Base-by-base conservation (phyloP, 2,888 invertebrate species). In the Eupithecia vulgata region DNA sequence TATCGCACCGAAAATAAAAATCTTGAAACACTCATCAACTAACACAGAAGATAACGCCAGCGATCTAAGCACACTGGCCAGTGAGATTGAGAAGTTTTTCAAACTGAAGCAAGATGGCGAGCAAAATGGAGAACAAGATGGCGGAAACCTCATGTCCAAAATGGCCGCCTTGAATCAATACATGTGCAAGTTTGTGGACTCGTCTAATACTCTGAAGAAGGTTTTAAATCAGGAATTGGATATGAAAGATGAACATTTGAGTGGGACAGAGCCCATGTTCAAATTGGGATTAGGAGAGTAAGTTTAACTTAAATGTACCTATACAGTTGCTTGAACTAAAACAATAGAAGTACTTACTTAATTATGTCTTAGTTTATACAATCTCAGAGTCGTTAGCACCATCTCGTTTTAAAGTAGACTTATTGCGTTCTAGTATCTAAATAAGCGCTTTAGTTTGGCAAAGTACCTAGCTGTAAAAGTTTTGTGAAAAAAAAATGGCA, bases 171-270 rank as follows among this genome's bases (percentile, higher is more conserved):
- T 94, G 1, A 92, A 90, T 35, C 90, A 92, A 10, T 92, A 85
- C 21, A 94, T 94, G 94, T 90, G 90, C 76, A 91, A 90, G 78
- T 92, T 92, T 72, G 90, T 90, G 0, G 88, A 91, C 64, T 93
- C 94, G 0, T 90, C 93, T 0, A 92, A 92, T 62, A 87, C 88
- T 0, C 71, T 94, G 72, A 94, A 92, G 77, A 90, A 87, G 75
- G 91, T 89, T 5, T 59, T 93, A 73, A 86, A 84, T 0, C 91
- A 91, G 52, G 90, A 90, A 76, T 85, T 87, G 59, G 89, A 88
- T 75, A 82, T 87, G 0, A 91, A 89, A 66, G 77, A 77, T 15
- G 84, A 84, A 3, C 81, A 84, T 5, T 73, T 83, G 48, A 78
- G 80, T 2, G 78, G 80, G 37, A 88, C 85, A 0, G 88, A 87